Conservation (phyloP, 2,113 vertebrate species). For the Microcebus murinus region DNA sequence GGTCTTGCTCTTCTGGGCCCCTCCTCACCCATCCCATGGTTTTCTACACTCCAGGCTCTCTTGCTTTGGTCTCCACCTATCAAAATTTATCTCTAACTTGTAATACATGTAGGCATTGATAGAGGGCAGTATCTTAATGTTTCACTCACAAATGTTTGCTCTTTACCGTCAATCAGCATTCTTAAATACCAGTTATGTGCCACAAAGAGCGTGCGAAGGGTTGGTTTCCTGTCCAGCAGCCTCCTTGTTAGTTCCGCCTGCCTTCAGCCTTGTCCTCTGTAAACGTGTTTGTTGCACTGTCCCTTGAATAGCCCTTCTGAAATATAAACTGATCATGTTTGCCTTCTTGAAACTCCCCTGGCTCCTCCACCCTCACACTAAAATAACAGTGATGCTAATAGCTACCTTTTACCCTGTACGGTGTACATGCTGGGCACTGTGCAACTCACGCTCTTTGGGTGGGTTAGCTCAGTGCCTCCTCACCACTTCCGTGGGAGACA, state of each 20-base stretch:
- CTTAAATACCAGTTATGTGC: not conserved
- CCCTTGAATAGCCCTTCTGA: not conserved
- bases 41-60: not conserved
- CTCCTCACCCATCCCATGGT: not conserved
- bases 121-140: not conserved
- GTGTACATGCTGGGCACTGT: not conserved
- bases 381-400: not conserved
- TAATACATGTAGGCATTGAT: not conserved
- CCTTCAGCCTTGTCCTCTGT: not conserved
- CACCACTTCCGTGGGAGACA: not conserved
- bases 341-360: not conserved
- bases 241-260: not conserved
- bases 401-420: not conserved
- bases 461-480: not conserved
- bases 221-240: not conserved
- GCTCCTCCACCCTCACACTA: not conserved
- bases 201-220: not conserved
- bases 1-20: not conserved
- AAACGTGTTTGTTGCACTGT: not conserved
- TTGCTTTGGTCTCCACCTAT: not conserved
- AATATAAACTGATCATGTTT: not conserved
- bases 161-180: not conserved
- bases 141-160: not conserved
- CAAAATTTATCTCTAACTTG: not conserved
- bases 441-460: not conserved